Evolutionary conservation across 2,113 vertebrate genomes (phyloP), one percentile per base, ranked within the genome.

Genomic region (Columbina picui): DNA sequence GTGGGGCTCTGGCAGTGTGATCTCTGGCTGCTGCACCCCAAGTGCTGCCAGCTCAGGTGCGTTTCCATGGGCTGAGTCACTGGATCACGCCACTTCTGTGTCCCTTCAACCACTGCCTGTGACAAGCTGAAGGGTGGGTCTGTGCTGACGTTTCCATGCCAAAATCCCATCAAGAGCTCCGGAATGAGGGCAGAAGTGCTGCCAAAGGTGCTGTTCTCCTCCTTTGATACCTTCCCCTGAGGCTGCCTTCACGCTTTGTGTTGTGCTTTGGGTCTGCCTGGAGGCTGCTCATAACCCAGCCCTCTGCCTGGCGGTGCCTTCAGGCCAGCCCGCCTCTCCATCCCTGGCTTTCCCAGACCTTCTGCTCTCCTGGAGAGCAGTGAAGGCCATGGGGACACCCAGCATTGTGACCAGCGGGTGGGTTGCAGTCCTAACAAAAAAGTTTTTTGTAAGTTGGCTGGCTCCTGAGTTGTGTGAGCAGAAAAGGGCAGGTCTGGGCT

Each of bases 331-430:
- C 3, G 2, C 14, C n/a, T 67, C 30, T 55, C 9, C n/a, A 17
- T 55, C 29, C 17, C 11, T 19, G 67, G 6, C 39, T 53, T 69
- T 77, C 32, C 0, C 1, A 56, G 57, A 20, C 36, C 23, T 86
- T 65, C 0, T 0, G 7, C 36, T 76, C 23, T 69, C 13, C 30
- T 27, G 6, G 65, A 56, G 87, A 81, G 56, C 65, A 81, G 47
- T 0, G 1, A 29, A 69, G 32, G 70, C 70, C 45, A 4, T 5
- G n/a, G 38, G 59, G 55, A 53, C 1, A 2, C 57, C 43, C 0
- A 0, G 52, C 29, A 16, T 47, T 91, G 43, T 21, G 41, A 45
- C 68, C 34, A 12, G 25, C 3, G n/a, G 34, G 52, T 78, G 53
- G 39, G 63, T 77, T n/a, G 18, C 32, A 25, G 50, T 81, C 55